phyloP scores from a whole-genome alignment of 2,113 vertebrate species.

The Abramis brama region DNA sequence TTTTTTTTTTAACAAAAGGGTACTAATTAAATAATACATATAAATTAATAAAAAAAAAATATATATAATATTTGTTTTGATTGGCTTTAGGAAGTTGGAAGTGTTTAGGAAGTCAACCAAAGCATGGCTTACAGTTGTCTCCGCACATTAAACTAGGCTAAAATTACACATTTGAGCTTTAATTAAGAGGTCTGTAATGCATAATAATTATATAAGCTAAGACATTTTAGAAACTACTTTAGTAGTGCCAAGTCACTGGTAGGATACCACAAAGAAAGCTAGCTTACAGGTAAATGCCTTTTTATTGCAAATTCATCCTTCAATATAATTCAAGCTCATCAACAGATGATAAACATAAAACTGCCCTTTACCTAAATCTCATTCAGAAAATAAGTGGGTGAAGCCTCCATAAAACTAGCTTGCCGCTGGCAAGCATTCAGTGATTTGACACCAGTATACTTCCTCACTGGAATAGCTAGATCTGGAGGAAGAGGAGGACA shows the following conservation, averaged over 20 bases:
- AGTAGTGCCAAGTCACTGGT: not conserved
- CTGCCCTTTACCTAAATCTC: constrained; percentile 19
- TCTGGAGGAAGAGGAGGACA: not conserved
- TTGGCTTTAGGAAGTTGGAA: too few relatives aligned
- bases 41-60: too few relatives aligned
- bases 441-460: not conserved
- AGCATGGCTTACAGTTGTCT: too few relatives aligned
- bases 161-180: too few relatives aligned
- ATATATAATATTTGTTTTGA: too few relatives aligned
- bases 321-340: not conserved
- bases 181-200: too few relatives aligned
- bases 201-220: too few relatives aligned
- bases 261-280: not conserved
- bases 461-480: not conserved
- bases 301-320: constrained; percentile 4
- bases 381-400: constrained; percentile 2
- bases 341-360: not conserved
- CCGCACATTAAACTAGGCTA: too few relatives aligned
- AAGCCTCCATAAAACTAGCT: not conserved
- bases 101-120: too few relatives aligned
- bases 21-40: too few relatives aligned
- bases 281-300: not conserved
- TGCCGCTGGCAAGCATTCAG: not conserved
- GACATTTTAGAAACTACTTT: not conserved
- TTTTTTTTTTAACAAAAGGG: too few relatives aligned